Evolutionary conservation across 2,888 invertebrate species (phyloP).

Genomic region (Romanomermis culicivorax): DNA sequence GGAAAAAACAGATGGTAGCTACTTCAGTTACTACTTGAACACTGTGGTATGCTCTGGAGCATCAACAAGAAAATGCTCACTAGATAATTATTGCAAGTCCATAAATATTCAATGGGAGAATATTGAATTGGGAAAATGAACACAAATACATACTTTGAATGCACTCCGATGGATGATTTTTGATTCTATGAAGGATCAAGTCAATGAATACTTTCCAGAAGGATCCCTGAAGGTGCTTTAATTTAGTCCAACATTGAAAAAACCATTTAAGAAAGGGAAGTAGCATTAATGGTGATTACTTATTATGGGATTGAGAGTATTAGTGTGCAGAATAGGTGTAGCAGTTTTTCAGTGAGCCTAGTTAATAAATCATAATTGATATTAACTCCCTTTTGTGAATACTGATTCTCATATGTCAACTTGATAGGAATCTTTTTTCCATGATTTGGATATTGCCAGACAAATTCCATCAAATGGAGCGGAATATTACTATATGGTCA

Average conservation of each 20-base stretch:
- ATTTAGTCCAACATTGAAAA: no score
- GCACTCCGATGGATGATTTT: background rate
- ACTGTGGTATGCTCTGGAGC: background rate
- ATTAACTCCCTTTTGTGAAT: no score
- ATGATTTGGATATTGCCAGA: background rate
- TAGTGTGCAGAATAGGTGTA: no score
- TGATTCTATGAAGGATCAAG: background rate
- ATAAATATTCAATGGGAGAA: background rate
- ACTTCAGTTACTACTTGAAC: background rate
- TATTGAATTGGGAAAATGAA: background rate
- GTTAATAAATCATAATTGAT: no score
- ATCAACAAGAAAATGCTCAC: background rate
- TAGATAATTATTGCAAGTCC: background rate
- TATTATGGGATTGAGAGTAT: no score
- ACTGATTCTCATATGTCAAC: no score
- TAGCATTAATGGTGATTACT: no score
- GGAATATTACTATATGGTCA: background rate
- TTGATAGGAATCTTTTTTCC: no score
- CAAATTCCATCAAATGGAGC: background rate
- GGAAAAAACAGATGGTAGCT: background rate
- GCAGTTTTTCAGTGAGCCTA: no score
- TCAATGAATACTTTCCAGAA: background rate
- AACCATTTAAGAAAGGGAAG: no score
- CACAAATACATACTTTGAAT: background rate
- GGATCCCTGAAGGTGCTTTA: background rate